Evolutionary conservation across 2,113 vertebrate genomes (phyloP).

Genomic region (Microtus oregoni): DNA sequence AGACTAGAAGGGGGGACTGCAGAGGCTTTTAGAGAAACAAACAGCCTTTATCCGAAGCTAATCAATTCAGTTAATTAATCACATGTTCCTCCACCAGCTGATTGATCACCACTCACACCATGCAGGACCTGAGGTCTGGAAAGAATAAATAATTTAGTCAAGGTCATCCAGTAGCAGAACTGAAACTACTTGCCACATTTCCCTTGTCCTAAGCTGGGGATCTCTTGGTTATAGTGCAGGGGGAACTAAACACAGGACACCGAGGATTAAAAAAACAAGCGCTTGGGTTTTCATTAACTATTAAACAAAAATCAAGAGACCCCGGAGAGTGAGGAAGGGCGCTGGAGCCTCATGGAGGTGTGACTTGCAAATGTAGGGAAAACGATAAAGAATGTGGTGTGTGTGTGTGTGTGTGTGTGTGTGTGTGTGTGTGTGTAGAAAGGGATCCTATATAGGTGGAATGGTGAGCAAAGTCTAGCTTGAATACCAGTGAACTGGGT

Average conservation of each 20-base stretch:
- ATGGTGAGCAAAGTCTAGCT: neutral
- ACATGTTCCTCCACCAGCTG: neutral
- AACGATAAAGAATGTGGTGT: neutral
- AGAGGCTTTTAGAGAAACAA: neutral
- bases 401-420: neutral
- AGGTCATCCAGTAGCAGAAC: slow-evolving; percentile 8
- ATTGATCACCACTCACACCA: neutral
- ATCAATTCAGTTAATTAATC: slow-evolving; percentile 1
- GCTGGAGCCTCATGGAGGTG: neutral
- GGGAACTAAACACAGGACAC: neutral
- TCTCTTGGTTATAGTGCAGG: neutral
- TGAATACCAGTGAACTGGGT: neutral
- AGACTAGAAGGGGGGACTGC: neutral
- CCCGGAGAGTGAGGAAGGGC: neutral
- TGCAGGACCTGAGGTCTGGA: neutral
- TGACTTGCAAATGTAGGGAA: slow-evolving; percentile 27
- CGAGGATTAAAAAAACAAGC: slow-evolving; percentile 29
- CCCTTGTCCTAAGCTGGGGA: neutral
- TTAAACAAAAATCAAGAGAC: neutral
- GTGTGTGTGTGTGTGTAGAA: neutral
- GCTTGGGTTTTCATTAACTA: slow-evolving; percentile 31
- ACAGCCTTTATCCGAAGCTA: neutral
- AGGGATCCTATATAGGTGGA: neutral
- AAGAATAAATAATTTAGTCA: slow-evolving; percentile 51
- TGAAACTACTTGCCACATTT: neutral